Evolutionary conservation across 2,888 invertebrate species (phyloP).

Genomic region (Cheilosia pagana): DNA sequence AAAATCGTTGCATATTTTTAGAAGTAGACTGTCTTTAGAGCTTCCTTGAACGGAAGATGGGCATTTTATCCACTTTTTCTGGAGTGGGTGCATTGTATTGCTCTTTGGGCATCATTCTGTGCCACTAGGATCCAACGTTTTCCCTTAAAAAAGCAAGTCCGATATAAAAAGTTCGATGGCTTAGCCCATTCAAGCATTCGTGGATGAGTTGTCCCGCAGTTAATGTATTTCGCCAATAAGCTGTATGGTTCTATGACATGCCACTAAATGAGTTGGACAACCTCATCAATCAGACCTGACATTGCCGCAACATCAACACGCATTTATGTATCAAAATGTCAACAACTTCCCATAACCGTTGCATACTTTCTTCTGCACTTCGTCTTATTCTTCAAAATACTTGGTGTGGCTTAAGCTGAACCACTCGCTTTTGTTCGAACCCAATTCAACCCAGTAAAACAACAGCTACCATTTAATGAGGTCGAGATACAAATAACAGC

Average conservation of each 20-base stretch:
- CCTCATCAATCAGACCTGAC: not conserved
- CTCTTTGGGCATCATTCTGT: too few species aligned
- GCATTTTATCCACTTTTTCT: too few species aligned
- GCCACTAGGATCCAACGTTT: too few species aligned
- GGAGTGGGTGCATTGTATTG: too few species aligned
- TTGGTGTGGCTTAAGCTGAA: not conserved
- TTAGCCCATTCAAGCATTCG: too few species aligned
- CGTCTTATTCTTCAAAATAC: not conserved
- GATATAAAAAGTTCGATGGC: too few species aligned
- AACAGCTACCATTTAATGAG: constrained; percentile 16
- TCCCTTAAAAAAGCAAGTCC: too few species aligned
- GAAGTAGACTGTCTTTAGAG: not conserved
- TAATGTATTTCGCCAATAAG: not conserved
- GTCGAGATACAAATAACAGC: constrained; percentile 42
- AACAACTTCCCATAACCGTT: not conserved
- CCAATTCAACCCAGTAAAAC: not conserved
- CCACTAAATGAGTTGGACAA: too few species aligned
- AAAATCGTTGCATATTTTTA: not conserved
- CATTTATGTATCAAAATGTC: not conserved
- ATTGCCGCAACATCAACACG: not conserved
- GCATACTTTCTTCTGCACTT: constrained; percentile 28
- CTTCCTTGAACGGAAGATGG: too few species aligned
- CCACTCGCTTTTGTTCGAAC: not conserved
- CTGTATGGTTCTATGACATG: too few species aligned
- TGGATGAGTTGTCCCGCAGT: too few species aligned